Conservation (phyloP, 2,797 vertebrate genomes). For the Gallinago nigripennis region DNA sequence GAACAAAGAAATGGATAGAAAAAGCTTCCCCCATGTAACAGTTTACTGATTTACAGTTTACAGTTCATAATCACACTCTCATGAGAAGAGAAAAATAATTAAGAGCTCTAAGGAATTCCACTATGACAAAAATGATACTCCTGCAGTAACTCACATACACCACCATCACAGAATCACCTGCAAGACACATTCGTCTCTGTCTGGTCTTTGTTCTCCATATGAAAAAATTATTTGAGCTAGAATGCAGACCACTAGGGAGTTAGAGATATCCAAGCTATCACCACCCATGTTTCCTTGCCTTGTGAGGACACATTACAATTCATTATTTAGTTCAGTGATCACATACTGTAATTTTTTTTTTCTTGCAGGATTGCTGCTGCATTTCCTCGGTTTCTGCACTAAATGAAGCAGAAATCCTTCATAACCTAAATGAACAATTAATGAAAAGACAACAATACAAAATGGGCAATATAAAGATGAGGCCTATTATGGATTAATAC, state of each 20-base stretch:
- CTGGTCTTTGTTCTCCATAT: neutral
- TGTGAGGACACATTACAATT: neutral
- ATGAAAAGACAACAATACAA: neutral
- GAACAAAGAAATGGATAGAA: neutral
- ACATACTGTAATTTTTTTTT: neutral
- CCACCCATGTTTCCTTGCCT: neutral
- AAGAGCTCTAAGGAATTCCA: neutral
- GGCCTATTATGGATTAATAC: slow-evolving; percentile 33
- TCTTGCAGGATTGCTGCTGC: neutral
- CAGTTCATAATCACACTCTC: accelerated
- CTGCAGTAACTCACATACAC: accelerated
- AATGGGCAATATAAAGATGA: slow-evolving; percentile 18
- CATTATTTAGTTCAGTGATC: neutral
- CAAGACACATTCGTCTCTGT: accelerated
- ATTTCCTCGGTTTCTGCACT: neutral
- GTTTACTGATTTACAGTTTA: neutral
- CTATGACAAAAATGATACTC: neutral
- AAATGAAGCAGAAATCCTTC: slow-evolving; percentile 29
- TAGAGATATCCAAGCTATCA: neutral
- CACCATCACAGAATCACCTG: neutral
- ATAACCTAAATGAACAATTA: slow-evolving; percentile 35
- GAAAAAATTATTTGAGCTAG: neutral
- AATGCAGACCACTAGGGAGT: neutral
- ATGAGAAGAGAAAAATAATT: neutral
- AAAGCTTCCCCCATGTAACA: neutral